Evolutionary conservation across 2,888 invertebrate species (phyloP), one percentile per base, ranked within the genome.

Genomic region (Cosmorhoe ocellata): DNA sequence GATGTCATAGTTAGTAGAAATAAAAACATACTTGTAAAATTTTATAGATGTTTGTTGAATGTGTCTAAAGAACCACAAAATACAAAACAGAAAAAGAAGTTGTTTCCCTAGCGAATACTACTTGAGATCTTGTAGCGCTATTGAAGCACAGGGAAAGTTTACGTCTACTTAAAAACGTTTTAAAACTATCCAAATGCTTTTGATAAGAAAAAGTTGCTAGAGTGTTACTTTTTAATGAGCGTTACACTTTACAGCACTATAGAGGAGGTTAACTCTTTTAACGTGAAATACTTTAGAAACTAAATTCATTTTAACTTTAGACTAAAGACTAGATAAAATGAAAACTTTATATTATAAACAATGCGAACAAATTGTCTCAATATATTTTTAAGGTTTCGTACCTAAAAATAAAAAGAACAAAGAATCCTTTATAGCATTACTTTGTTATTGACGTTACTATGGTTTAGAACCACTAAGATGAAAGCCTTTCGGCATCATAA

Each of bases 151-250:
- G 34, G 37, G 36, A 50, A 45, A 37, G 27, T 47, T 32, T 13
- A 43, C 11, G 40, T 40, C 37, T 34, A 40, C 30, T 12, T 33
- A 46, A 36, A n/a, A 50, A 43, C 45, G 38, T 36, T 44, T 34
- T 44, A 7, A 44, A 49, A 49, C 49, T 49, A 49, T 38, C 28
- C 48, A 31, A 32, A 34, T 18, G 14, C 22, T 26, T 36, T 31
- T 42, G 36, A 32, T 12, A 56, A 46, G 43, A 37, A 51, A 51
- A 40, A 50, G 41, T 58, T 51, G 55, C 24, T 58, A 55, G 46
- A 67, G 69, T 65, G 63, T 64, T 62, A 55, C 54, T 63, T 72
- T 74, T 73, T 76, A 75, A 74, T 71, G 71, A 75, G 69, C 62
- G 46, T 51, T 49, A 40, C 53, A 39, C 33, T 40, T 48, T 24